Evolutionary conservation across 2,888 invertebrate species (phyloP).

Genomic region (Chymomyza procnemis): DNA sequence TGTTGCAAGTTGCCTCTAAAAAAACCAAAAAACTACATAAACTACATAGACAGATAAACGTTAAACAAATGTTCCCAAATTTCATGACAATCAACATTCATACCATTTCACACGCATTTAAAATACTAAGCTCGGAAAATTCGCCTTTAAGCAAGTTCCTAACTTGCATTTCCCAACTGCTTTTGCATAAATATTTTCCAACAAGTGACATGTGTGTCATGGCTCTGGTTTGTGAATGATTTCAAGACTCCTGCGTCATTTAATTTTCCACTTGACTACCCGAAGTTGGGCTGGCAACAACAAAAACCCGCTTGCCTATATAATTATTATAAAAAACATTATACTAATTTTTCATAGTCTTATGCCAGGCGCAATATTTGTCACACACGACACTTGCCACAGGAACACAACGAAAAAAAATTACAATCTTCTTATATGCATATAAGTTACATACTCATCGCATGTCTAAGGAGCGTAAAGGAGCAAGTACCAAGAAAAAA

Average conservation of each 20-base stretch:
- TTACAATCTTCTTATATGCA: no score
- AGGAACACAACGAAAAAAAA: constrained; percentile 11
- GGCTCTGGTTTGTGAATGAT: background rate
- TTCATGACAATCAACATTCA: no score
- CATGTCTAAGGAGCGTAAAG: constrained; percentile 40
- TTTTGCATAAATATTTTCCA: background rate
- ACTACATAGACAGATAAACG: no score
- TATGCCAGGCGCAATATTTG: background rate
- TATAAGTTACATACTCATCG: constrained; percentile 36
- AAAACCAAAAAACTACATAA: no score
- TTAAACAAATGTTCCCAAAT: no score
- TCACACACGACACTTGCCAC: background rate
- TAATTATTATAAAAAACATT: constrained; percentile 44
- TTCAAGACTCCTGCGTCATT: background rate
- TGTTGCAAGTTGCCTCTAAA: no score
- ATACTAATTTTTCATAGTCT: constrained; percentile 33
- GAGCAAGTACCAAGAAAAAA: constrained; percentile 29
- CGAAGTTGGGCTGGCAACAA: background rate
- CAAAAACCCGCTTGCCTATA: constrained; percentile 34
- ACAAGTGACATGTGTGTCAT: background rate
- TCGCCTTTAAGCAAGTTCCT: background rate
- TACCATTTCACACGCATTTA: no score
- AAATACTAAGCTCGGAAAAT: background rate
- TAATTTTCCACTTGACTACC: constrained; percentile 21
- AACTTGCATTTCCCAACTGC: background rate